A percentile compares a stretch with the other conserved stretches of the same genome.
These are phyloP conservation scores for Ctena decussata DNA, from an alignment of 2,888 invertebrate species.

Conservation along the genomic window DNA sequence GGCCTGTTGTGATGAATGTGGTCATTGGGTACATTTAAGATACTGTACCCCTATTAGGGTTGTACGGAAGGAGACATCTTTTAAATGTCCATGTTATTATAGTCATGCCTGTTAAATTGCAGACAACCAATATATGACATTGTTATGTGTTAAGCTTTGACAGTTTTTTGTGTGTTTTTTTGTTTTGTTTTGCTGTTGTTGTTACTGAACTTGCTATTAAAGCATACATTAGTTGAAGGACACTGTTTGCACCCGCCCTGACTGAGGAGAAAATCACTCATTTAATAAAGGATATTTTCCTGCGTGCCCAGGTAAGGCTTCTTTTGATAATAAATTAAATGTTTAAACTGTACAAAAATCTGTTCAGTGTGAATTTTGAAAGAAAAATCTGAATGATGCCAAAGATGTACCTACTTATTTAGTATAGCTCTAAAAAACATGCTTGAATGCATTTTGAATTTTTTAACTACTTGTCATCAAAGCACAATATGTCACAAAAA, in stretches of 20 bases:
- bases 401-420: no score
- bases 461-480: neutral
- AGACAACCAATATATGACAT: neutral
- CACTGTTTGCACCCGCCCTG: neutral
- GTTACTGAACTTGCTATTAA: neutral
- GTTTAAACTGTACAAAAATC: neutral
- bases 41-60: neutral
- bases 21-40: constrained; percentile 2
- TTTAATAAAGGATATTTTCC: neutral
- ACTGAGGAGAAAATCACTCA: neutral
- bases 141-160: neutral
- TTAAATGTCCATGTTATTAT: neutral
- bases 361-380: neutral
- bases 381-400: neutral
- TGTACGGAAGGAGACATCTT: neutral
- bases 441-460: neutral
- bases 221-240: neutral
- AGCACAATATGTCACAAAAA: neutral
- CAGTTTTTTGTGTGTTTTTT: neutral
- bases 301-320: neutral
- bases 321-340: neutral
- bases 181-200: neutral
- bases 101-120: neutral
- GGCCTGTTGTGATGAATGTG: neutral
- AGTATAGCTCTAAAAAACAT: no score